phyloP scores from a whole-genome alignment of 2,888 invertebrate genomes.

The Nemurella pictetii region DNA sequence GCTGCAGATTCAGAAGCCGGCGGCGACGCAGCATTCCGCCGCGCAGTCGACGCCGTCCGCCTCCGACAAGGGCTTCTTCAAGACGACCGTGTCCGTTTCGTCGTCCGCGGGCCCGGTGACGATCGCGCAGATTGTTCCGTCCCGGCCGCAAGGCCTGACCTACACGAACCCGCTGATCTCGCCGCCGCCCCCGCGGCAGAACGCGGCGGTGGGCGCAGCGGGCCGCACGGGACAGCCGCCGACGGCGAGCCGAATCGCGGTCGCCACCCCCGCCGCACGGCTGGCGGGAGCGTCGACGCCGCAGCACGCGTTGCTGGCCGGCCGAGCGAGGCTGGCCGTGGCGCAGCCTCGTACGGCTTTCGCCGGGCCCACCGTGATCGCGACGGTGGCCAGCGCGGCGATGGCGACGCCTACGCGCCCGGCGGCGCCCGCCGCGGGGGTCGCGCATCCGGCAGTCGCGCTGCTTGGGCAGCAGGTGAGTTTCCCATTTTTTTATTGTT shows the following conservation, averaged over 20 bases:
- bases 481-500: no score
- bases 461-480: slow-evolving; percentile 27
- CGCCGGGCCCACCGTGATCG: slow-evolving; percentile 14
- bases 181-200: not conserved
- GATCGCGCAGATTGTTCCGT: slow-evolving; percentile 39
- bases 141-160: slow-evolving; percentile 36
- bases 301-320: not conserved
- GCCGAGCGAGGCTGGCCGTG: slow-evolving; percentile 5
- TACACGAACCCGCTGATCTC: slow-evolving; percentile 33
- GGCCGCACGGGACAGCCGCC: slow-evolving; percentile 8
- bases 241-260: slow-evolving; percentile 21
- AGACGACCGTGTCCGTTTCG: slow-evolving; percentile 32
- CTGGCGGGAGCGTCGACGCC: not conserved
- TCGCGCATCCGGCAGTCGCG: slow-evolving; percentile 15
- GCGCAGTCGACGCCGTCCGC: not conserved
- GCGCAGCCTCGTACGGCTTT: not conserved
- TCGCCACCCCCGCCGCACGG: slow-evolving; percentile 10
- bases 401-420: not conserved
- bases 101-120: slow-evolving; percentile 37
- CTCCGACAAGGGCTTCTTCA: slow-evolving; percentile 40
- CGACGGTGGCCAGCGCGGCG: slow-evolving; percentile 10
- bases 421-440: not conserved
- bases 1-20: slow-evolving; percentile 18
- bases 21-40: slow-evolving; percentile 32
- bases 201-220: slow-evolving; percentile 14